These are phyloP conservation scores for Trachymyrmex cornetzi DNA, from an alignment of 1,140 invertebrate genomes.

Conservation along the genomic window DNA sequence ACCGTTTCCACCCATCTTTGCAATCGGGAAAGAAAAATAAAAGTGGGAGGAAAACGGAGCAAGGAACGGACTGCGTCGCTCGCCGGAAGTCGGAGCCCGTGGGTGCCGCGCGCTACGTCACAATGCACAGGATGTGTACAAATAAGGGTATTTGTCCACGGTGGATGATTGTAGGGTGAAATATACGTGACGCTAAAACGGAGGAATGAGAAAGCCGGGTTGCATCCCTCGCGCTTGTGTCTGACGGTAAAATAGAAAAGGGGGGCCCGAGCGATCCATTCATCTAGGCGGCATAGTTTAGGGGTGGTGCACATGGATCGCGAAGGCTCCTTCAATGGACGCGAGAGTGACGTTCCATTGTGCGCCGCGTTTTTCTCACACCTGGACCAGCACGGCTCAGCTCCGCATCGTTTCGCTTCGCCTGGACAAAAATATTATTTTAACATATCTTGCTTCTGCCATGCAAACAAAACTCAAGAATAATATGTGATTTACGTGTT, in stretches of 20 bases:
- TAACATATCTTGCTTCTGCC: not conserved
- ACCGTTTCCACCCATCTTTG: constrained; percentile 17
- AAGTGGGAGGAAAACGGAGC: constrained; percentile 49
- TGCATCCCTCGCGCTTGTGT: constrained; percentile 71
- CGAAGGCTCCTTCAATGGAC: constrained; percentile 67
- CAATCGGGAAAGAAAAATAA: constrained; percentile 32
- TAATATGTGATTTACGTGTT: not conserved
- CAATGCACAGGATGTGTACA: constrained; percentile 87
- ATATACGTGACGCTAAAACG: constrained; percentile 84
- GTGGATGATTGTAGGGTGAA: constrained; percentile 82
- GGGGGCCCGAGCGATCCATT: constrained; percentile 73
- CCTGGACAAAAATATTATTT: constrained; percentile 29
- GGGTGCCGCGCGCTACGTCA: constrained; percentile 75
- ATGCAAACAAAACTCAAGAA: not conserved
- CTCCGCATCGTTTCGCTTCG: not conserved
- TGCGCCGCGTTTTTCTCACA: constrained; percentile 79
- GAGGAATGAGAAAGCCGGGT: constrained; percentile 40
- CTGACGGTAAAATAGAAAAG: constrained; percentile 73
- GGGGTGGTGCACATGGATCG: constrained; percentile 72
- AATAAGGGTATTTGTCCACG: constrained; percentile 86
- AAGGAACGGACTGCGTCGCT: constrained; percentile 25
- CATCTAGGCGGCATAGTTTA: constrained; percentile 76
- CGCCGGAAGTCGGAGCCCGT: constrained; percentile 73
- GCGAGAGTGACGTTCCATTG: constrained; percentile 81
- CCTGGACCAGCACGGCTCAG: constrained; percentile 70